Conservation (phyloP, 2,113 vertebrate species). For the Atractosteus spatula region DNA sequence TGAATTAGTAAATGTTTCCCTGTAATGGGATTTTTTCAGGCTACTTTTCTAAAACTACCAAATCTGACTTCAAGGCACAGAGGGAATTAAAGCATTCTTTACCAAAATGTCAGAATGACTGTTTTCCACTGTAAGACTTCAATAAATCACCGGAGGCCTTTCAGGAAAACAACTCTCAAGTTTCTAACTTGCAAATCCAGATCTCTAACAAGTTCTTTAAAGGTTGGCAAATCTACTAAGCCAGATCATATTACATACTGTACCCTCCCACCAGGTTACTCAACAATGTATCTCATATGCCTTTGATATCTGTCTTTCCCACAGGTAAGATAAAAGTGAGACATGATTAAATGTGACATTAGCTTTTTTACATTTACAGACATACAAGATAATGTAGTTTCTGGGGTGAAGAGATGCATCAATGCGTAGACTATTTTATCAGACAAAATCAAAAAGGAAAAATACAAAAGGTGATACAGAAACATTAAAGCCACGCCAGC, state of each 20-base stretch:
- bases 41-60: background rate
- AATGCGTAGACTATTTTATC: no score
- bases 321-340: background rate
- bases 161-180: background rate
- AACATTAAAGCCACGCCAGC: no score
- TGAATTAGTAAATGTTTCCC: background rate
- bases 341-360: no score
- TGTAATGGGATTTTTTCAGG: background rate
- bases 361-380: no score
- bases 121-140: background rate
- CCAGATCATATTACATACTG: background rate
- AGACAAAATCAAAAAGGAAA: no score
- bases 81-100: background rate
- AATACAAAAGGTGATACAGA: no score
- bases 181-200: constrained; percentile 3
- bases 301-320: background rate
- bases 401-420: no score
- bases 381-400: no score
- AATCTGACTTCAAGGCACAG: background rate
- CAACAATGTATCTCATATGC: background rate
- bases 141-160: background rate
- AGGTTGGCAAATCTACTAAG: background rate
- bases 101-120: background rate
- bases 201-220: background rate
- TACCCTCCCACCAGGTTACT: background rate